Evolutionary conservation across 2,888 invertebrate species (phyloP), one percentile per base, ranked within the genome.

Genomic region (Trilocha varians): DNA sequence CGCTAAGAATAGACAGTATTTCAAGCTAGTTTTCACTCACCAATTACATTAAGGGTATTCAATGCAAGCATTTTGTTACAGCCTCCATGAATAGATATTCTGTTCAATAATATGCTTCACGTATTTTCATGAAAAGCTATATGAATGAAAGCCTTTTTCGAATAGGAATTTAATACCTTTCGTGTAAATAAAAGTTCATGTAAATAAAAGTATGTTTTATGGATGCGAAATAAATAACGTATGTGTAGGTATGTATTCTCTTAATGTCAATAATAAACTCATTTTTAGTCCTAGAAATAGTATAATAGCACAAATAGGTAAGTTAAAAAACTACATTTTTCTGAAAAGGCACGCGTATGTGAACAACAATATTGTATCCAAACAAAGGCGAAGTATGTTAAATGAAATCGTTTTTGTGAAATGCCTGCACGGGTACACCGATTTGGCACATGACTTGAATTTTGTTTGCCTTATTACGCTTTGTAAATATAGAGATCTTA

Each of bases 11-110:
- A 62, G 59, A 59, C 61, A 55, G 59, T 52, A 57, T 25, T 11
- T 3, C 50, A 39, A 53, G 46, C 34, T 34, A 34, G 34, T 38
- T 38, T 16, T 55, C 52, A 55, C 59, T 59, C 51, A 48, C 52
- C 68, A 69, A 70, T 71, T 70, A 66, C 65, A 68, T 63, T 65
- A 62, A 60, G 52, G 48, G 52, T 57, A 57, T 67, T 65, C 66
- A 59, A 63, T 62, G 59, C 54, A 53, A 52, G 46, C 52, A 54
- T 59, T 59, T 60, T 55, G 57, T 55, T 57, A 57, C 55, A 57
- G 53, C 51, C 55, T 57, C 48, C 51, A 50, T 43, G 44, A 46
- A 51, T 39, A 49, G 46, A 47, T 49, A 44, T 45, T 62, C 63
- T n/a, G n/a, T n/a, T n/a, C n/a, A n/a, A n/a, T n/a, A 59, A 63